Evolutionary conservation across 2,888 invertebrate species (phyloP), one percentile per base, ranked within the genome.

Genomic region (Euplagia quadripunctaria): DNA sequence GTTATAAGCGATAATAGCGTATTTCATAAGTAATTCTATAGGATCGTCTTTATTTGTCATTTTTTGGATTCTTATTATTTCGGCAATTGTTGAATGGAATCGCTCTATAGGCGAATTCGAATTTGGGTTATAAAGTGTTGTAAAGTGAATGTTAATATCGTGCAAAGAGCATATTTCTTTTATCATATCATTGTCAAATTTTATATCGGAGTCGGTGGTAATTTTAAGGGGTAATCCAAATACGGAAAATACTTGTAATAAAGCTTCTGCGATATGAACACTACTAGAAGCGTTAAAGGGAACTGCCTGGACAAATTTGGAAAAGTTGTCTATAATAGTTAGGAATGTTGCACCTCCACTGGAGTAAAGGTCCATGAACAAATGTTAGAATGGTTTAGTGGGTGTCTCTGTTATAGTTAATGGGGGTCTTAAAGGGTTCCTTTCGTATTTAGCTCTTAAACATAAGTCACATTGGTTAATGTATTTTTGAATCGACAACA

Each of bases 381-480:
- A 9, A n/a, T 64, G n/a, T 64, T 64, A 0, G 46, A 64, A 64
- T 41, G 64, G 46, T 64, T 64, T 64, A 43, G 8, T 64, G 9
- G 4, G 46, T 17, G 46, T 46, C 11, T 46, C 46, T 12, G 64
- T 64, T 64, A 64, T 2, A 14, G 41, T 16, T 41, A 31, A 31
- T 42, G 12, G 16, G 16, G 64, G 31, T 5, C 42, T 64, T 42
- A 64, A 14, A 41, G 64, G 64, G 11, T 42, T 41, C 14, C 64
- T 64, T 7, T 64, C 42, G 14, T 42, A 66, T 51, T 66, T 51
- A 51, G 66, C 49, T 20, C 51, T 66, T 14, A 66, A 51, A n/a
- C 66, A 66, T 66, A 14, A 46, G 9, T 66, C 51, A 31, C 66
- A 51, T 43, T 65, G 65, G 17, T 65, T 65, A 17, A 46, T 65